A percentile compares a stretch with the other conserved stretches of the same genome.
Conservation (phyloP, 2,113 vertebrate species). For the Pseudonaja textilis region DNA sequence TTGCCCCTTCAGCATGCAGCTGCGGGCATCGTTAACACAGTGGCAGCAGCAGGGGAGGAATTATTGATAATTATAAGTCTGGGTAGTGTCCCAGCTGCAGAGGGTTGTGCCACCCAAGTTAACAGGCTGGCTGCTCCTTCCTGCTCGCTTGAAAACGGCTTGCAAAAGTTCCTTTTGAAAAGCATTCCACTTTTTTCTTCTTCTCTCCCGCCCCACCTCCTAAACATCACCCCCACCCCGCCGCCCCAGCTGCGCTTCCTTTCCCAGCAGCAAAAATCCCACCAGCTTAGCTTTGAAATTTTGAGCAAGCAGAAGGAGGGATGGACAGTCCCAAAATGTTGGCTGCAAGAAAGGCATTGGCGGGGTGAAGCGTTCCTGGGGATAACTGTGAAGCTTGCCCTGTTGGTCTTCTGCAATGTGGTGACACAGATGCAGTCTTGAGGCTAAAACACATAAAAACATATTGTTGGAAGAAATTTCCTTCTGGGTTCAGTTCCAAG, state of each 20-base stretch:
- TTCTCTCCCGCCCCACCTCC: background rate
- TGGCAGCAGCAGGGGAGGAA: constrained; percentile 30
- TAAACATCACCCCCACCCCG: background rate
- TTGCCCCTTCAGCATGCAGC: constrained; percentile 40
- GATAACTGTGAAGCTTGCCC: background rate
- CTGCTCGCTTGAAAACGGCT: background rate
- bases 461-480: too few relatives aligned
- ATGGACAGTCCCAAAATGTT: background rate
- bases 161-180: background rate
- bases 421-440: background rate
- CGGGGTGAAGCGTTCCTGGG: background rate
- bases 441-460: background rate
- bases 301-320: background rate
- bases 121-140: background rate
- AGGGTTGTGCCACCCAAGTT: background rate
- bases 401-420: background rate
- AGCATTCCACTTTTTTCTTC: background rate
- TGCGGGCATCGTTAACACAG: constrained; percentile 29
- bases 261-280: background rate
- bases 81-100: constrained; percentile 25
- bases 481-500: too few relatives aligned
- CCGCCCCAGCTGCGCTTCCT: background rate
- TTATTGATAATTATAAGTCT: constrained; percentile 33
- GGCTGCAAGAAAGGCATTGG: background rate
- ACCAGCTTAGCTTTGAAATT: background rate